Conservation (phyloP, 2,113 vertebrate genomes). For the Aspidoscelis tigris region DNA sequence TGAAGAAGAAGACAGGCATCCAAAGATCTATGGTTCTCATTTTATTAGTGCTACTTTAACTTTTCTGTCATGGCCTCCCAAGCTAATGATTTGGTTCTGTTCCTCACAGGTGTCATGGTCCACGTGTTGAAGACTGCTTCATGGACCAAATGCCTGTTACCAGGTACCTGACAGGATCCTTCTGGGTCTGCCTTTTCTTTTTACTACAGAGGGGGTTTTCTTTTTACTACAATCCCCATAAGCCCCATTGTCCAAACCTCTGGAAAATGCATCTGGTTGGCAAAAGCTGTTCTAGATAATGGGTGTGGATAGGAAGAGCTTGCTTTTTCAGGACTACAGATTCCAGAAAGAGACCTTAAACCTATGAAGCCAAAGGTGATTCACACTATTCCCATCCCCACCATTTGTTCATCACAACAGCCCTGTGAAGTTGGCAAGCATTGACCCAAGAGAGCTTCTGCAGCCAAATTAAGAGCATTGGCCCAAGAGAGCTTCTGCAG, state of each 20-base stretch:
- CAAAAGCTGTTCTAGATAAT: too few species aligned
- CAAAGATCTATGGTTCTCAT: neutral
- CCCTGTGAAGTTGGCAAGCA: too few species aligned
- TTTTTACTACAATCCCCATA: too few species aligned
- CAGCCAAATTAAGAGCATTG: too few species aligned
- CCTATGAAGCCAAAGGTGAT: neutral
- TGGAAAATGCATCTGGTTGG: too few species aligned
- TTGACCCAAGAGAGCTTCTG: too few species aligned
- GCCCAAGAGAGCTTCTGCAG: too few species aligned
- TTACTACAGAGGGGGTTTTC: too few species aligned
- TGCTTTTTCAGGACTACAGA: neutral
- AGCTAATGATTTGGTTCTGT: neutral
- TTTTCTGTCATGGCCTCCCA: neutral
- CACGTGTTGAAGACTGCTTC: slow-evolving; percentile 26
- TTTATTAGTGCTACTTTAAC: neutral
- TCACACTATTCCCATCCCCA: too few species aligned
- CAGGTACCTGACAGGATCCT: slow-evolving; percentile 8
- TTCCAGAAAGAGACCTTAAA: neutral
- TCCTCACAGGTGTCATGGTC: slow-evolving; percentile 16
- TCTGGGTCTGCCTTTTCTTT: too few species aligned
- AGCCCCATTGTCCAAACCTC: too few species aligned
- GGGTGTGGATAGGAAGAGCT: neutral
- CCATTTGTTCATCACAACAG: too few species aligned
- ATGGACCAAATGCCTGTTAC: neutral
- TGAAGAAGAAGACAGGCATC: neutral